A percentile compares a stretch with the other conserved stretches of the same genome.
These are phyloP conservation scores for Sapajus apella DNA, from an alignment of 2,113 vertebrate genomes.

Conservation along the genomic window DNA sequence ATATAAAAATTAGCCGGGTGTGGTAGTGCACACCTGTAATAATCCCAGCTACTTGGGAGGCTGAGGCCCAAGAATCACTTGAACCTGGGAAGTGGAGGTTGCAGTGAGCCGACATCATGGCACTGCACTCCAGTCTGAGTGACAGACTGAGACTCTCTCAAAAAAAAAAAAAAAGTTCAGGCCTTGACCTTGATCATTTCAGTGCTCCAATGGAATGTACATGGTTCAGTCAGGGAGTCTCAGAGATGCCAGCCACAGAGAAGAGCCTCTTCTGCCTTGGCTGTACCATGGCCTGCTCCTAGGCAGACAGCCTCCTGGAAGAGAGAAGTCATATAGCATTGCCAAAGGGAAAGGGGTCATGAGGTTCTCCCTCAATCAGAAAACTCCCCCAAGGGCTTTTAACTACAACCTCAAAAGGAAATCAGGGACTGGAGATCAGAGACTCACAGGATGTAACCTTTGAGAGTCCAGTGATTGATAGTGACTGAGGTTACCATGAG, in stretches of 20 bases:
- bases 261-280: not conserved
- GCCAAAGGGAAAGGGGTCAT: not conserved
- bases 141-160: no score
- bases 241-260: not conserved
- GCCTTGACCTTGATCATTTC: not conserved
- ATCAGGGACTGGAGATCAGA: not conserved
- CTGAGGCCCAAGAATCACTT: no score
- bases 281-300: not conserved
- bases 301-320: not conserved
- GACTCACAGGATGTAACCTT: not conserved
- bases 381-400: not conserved
- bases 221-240: not conserved
- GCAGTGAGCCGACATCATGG: no score
- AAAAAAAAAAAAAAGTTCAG: no score
- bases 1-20: no score
- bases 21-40: no score
- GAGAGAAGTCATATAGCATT: not conserved
- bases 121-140: no score
- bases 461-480: not conserved
- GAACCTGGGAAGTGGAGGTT: no score
- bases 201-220: not conserved
- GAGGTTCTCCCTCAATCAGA: not conserved
- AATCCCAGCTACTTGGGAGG: no score
- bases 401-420: slow-evolving; percentile 32
- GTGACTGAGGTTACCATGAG: not conserved